Conservation (phyloP, 2,888 invertebrate species). For the Drosophila sordidapex region DNA sequence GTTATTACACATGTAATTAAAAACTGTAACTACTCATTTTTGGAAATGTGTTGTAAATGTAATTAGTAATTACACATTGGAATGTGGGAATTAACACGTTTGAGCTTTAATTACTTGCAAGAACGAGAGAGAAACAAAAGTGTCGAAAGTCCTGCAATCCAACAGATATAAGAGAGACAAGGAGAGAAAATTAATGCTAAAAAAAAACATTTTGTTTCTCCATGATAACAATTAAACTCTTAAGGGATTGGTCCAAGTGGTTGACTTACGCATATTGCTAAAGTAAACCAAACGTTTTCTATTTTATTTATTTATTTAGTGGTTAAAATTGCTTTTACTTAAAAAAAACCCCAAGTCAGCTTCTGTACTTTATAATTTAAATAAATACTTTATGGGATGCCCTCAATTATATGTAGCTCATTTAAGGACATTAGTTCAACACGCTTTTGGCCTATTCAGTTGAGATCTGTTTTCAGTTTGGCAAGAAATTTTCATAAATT, state of each 20-base stretch:
- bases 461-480: not conserved
- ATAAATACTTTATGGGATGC: not conserved
- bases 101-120: not conserved
- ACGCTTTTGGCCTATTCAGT: not conserved
- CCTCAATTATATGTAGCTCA: not conserved
- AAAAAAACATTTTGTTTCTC: not conserved
- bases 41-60: conserved; percentile 29
- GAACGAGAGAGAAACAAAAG: not conserved
- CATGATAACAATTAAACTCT: not conserved
- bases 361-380: not conserved
- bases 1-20: conserved; percentile 57
- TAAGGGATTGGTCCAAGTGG: not conserved
- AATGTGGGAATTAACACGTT: not conserved
- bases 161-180: not conserved
- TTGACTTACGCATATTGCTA: not conserved
- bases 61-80: conserved; percentile 49
- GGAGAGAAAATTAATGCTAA: not conserved
- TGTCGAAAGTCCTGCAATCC: not conserved
- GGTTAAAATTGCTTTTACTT: not conserved
- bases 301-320: not conserved
- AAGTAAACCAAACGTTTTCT: not conserved
- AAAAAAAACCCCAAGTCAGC: not conserved
- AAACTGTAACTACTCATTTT: conserved; percentile 17
- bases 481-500: not conserved
- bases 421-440: not conserved